phyloP scores from a whole-genome alignment of 2,113 vertebrate genomes.

The Carollia perspicillata region DNA sequence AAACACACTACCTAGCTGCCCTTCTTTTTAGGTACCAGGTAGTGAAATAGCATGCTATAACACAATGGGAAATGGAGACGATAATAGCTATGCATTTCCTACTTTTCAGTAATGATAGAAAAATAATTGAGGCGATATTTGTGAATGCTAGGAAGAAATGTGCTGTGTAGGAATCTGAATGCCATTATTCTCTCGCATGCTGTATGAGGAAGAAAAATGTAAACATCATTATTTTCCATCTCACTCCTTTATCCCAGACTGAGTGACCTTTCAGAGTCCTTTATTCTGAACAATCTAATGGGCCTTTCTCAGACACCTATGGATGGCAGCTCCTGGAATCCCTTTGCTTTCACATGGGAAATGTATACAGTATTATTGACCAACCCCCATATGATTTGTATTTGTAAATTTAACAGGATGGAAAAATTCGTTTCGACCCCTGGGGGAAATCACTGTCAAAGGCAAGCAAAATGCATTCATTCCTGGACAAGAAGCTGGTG shows the following conservation, averaged over 20 bases:
- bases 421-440: not conserved
- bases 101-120: constrained; percentile 71
- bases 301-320: constrained; percentile 52
- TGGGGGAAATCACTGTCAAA: not conserved
- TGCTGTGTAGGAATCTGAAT: constrained; percentile 64
- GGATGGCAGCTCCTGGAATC: constrained; percentile 22
- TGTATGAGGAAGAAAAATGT: constrained; percentile 55
- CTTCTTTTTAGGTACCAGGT: constrained; percentile 38
- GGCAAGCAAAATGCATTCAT: constrained; percentile 8
- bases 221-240: constrained; percentile 70
- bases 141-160: constrained; percentile 59
- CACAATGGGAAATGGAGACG: constrained; percentile 62
- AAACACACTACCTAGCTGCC: constrained; percentile 36
- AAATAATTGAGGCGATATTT: constrained; percentile 71
- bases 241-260: constrained; percentile 34
- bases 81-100: constrained; percentile 69
- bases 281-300: constrained; percentile 68
- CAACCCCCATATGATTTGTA: constrained; percentile 43
- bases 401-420: constrained; percentile 53
- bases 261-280: constrained; percentile 62
- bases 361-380: constrained; percentile 22
- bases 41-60: constrained; percentile 49
- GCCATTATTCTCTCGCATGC: constrained; percentile 57
- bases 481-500: not conserved
- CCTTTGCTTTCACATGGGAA: constrained; percentile 23